Base-by-base conservation (phyloP, 2,888 invertebrate genomes). In the Anticlea derivata region DNA sequence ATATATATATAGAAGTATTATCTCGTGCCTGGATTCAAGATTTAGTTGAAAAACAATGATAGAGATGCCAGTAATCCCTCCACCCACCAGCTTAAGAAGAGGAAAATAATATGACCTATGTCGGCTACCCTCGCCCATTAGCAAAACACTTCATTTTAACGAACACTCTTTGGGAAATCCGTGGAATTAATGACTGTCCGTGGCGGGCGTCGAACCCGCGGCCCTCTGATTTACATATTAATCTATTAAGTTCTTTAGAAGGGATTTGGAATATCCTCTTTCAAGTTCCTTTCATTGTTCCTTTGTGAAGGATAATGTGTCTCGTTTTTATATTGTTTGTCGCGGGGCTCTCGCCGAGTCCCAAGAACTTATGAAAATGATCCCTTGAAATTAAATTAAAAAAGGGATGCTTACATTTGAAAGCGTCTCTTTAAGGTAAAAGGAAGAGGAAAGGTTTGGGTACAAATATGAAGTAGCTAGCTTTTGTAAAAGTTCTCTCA, bases 201-300 rank as follows among this genome's bases (percentile, higher is more conserved):
- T 38, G 23, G 10, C 38, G 47, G 34, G 24, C 37, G 39, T 37
- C 40, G 31, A 54, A 54, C 49, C 49, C 34, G 34, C 39, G 54
- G 2, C 37, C 50, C 47, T 24, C 31, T 7, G 11, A 55, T 55
- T 55, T 48, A 43, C 55, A 55, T 55, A 55, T 50, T 50, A 43
- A 50, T 50, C 31, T 53, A 43, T 52, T 43, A 43, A 52, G 43
- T 43, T 48, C 40, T 38, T 30, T 22, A 30, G 29, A 20, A 51
- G 46, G 31, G 51, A 46, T 51, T 37, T 24, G 26, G 41, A 34
- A 22, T 22, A 43, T 47, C 47, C 47, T 31, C 41, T 46, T 41
- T 26, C 13, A 27, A 44, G 27, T 41, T 37, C 23, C 41, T 31
- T 20, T 29, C 47, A 43, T 38, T 47, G 52, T 52, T 27, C 52